Evolutionary conservation across 2,888 invertebrate species (phyloP).

Genomic region (Heliconius aoede): DNA sequence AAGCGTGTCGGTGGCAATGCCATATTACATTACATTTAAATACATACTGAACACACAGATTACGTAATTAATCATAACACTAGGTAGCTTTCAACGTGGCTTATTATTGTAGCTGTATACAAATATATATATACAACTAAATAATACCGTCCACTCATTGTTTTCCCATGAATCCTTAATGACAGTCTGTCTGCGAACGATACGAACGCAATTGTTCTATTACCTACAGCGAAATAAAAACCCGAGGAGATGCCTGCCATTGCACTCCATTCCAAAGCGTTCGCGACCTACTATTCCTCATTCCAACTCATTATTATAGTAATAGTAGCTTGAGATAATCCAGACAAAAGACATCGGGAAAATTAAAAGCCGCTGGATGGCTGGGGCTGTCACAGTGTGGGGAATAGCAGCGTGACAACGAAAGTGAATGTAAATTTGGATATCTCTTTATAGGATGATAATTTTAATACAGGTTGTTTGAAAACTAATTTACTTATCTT

Average conservation of each 20-base stretch:
- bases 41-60: background rate
- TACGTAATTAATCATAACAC: background rate
- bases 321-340: constrained; percentile 54
- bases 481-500: background rate
- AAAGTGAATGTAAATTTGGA: background rate
- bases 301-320: constrained; percentile 66
- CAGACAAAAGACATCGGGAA: constrained; percentile 63
- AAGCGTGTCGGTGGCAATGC: background rate
- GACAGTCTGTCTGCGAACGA: constrained; percentile 46
- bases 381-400: constrained; percentile 35
- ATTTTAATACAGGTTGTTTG: background rate
- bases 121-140: constrained; percentile 28
- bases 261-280: constrained; percentile 61
- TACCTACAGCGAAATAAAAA: constrained; percentile 53
- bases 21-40: background rate
- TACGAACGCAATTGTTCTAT: constrained; percentile 56
- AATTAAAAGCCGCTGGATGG: constrained; percentile 55
- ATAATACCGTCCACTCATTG: constrained; percentile 43
- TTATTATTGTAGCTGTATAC: constrained; percentile 25
- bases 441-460: background rate
- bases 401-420: constrained; percentile 23
- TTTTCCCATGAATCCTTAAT: constrained; percentile 48
- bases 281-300: constrained; percentile 56
- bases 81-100: background rate
- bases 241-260: constrained; percentile 55